Conservation (phyloP, 1,140 invertebrate genomes). For the Oedothorax gibbosus region DNA sequence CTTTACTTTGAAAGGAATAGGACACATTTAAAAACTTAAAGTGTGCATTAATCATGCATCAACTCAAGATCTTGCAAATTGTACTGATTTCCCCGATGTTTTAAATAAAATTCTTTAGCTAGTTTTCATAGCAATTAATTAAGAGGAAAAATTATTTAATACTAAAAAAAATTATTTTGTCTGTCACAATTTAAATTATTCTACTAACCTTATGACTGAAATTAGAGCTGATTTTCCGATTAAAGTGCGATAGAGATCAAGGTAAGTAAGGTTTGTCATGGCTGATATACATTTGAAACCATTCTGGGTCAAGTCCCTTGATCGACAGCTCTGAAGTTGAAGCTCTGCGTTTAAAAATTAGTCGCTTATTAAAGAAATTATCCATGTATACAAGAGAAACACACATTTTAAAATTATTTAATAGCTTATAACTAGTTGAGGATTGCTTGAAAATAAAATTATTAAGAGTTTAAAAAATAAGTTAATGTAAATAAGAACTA, state of each 20-base stretch:
- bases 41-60: no score
- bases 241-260: conserved; percentile 83
- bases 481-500: no score
- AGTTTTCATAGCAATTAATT: no score
- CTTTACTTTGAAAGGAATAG: no score
- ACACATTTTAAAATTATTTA: not conserved
- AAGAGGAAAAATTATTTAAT: no score
- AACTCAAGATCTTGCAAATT: no score
- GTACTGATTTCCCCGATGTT: no score
- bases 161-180: not conserved
- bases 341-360: conserved; percentile 72
- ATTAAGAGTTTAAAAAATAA: no score
- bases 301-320: conserved; percentile 69
- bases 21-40: no score
- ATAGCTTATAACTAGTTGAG: not conserved
- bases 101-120: no score
- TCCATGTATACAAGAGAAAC: not conserved
- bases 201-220: conserved; percentile 39
- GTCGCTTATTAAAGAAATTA: not conserved
- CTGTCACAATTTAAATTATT: not conserved
- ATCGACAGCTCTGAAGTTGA: conserved; percentile 74
- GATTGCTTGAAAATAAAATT: no score
- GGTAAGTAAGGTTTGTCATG: conserved; percentile 76
- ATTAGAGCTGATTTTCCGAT: conserved; percentile 62
- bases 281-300: conserved; percentile 76